Conservation (phyloP, 2,113 vertebrate species). For the Hepsetus odoe region DNA sequence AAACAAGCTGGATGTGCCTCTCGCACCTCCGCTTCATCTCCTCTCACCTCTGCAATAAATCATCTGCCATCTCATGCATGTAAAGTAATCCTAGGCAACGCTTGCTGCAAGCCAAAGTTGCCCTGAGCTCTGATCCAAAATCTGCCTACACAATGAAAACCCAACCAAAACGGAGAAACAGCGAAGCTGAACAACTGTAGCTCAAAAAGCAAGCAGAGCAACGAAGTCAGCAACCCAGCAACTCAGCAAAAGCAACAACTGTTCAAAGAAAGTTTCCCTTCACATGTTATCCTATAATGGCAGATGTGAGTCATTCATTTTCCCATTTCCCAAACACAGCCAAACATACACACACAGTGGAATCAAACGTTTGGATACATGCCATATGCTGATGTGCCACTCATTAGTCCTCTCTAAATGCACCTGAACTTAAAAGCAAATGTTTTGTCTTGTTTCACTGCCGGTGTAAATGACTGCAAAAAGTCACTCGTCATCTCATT, state of each 20-base stretch:
- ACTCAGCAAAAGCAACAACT: slow-evolving; percentile 37
- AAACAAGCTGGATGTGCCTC: slow-evolving; percentile 60
- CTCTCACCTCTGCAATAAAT: slow-evolving; percentile 66
- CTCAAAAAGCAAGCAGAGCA: not conserved
- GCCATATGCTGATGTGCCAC: slow-evolving; percentile 8
- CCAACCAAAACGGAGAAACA: not conserved
- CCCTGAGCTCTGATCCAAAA: slow-evolving; percentile 50
- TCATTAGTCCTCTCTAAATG: slow-evolving; percentile 30
- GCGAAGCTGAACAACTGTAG: not conserved
- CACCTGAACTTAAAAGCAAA: slow-evolving; percentile 50
- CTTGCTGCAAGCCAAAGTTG: slow-evolving; percentile 51
- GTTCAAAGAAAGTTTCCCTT: slow-evolving; percentile 24
- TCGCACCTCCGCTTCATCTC: slow-evolving; percentile 62
- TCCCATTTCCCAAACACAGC: slow-evolving; percentile 7
- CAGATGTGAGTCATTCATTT: slow-evolving; percentile 25
- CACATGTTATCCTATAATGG: not conserved
- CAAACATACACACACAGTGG: not conserved
- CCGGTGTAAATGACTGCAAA: slow-evolving; percentile 39
- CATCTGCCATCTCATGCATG: slow-evolving; percentile 71
- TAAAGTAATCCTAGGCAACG: slow-evolving; percentile 64
- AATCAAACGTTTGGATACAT: slow-evolving; percentile 13
- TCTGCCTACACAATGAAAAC: slow-evolving; percentile 29
- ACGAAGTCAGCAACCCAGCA: too few species aligned
- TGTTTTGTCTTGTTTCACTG: slow-evolving; percentile 45
- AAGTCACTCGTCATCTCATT: slow-evolving; percentile 46